Conservation (phyloP, 2,113 vertebrate species). For the western clawed frog (Xenopus tropicalis) region UCB_Xtro_10.0 CM004444.2:81722001-81722500, state of each 20-base stretch:
- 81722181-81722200: not conserved
- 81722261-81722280: slow-evolving; percentile 9
- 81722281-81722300: slow-evolving; percentile 56
- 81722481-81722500: slow-evolving; percentile 61
- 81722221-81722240: slow-evolving; percentile 4
- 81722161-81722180: not conserved
- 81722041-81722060: not conserved
- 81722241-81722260: slow-evolving; percentile 5
- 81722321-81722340: slow-evolving; percentile 52
- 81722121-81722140: slow-evolving; percentile 7
- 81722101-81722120: slow-evolving; percentile 7
- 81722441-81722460: slow-evolving; percentile 51
- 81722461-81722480: slow-evolving; percentile 64
- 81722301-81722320: slow-evolving; percentile 57
- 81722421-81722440: slow-evolving; percentile 66
- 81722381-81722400: slow-evolving; percentile 85
- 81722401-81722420: slow-evolving; percentile 81
- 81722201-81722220: not conserved
- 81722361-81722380: slow-evolving; percentile 59
- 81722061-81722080: not conserved
- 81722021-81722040: no score
- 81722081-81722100: slow-evolving; percentile 7
- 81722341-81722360: slow-evolving; percentile 48
- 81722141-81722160: not conserved
- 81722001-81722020: no score